Evolutionary conservation across 1,140 invertebrate species (phyloP).

Genomic region (Chymomyza costata): DNA sequence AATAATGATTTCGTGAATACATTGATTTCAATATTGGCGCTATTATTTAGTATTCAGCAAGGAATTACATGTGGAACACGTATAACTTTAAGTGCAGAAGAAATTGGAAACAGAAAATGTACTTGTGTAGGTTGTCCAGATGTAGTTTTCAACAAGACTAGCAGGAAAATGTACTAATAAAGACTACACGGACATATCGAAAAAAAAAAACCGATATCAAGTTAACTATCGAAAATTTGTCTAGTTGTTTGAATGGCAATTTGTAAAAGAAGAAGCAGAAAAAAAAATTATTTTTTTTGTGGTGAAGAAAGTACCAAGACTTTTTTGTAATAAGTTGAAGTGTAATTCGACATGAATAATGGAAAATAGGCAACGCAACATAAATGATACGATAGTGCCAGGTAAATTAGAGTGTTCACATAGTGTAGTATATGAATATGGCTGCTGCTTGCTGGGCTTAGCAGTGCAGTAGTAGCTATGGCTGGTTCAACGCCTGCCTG

Average conservation of each 20-base stretch:
- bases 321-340: slow-evolving; percentile 65
- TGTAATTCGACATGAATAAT: slow-evolving; percentile 46
- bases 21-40: slow-evolving; percentile 21
- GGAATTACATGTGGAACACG: slow-evolving; percentile 14
- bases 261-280: slow-evolving; percentile 58
- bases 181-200: too few species aligned
- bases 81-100: background rate
- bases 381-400: slow-evolving; percentile 62
- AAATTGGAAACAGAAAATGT: background rate
- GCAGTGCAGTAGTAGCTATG: slow-evolving; percentile 19
- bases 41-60: slow-evolving; percentile 27
- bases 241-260: slow-evolving; percentile 24
- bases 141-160: too few species aligned
- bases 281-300: slow-evolving; percentile 58
- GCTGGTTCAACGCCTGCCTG: slow-evolving; percentile 27
- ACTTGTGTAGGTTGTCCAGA: too few species aligned
- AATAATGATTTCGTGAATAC: background rate
- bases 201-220: slow-evolving; percentile 6
- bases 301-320: slow-evolving; percentile 52
- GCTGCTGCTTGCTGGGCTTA: slow-evolving; percentile 15
- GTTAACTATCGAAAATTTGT: slow-evolving; percentile 6
- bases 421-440: slow-evolving; percentile 8
- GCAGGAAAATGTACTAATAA: too few species aligned
- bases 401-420: slow-evolving; percentile 52
- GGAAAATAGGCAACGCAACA: slow-evolving; percentile 59